Evolutionary conservation across 2,113 vertebrate genomes (phyloP).

Genomic region (Apodemus speciosus): DNA sequence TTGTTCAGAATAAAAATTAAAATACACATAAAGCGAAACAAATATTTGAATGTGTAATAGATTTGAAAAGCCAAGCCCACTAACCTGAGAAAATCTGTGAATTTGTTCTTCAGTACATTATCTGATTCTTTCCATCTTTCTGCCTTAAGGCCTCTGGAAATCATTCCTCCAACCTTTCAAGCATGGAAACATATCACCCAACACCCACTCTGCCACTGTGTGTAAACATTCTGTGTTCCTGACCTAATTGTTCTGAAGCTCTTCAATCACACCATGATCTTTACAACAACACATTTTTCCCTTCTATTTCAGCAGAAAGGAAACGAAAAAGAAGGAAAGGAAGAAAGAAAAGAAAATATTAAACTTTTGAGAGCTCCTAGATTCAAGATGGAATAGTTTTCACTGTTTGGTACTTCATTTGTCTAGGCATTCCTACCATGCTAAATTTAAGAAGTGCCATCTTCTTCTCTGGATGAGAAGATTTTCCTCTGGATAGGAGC

Average conservation of each 20-base stretch:
- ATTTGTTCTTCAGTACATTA: background rate
- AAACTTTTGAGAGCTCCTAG: background rate
- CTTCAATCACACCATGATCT: background rate
- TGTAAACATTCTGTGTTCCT: background rate
- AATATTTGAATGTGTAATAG: background rate
- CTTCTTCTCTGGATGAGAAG: background rate
- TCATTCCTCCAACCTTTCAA: background rate
- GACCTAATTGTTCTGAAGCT: background rate
- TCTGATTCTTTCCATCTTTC: background rate
- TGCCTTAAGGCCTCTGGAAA: background rate
- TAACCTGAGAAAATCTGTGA: background rate
- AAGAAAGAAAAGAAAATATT: background rate
- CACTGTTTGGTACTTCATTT: background rate
- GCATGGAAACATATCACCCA: background rate
- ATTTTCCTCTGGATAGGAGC: background rate
- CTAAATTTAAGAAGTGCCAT: background rate
- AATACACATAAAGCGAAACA: background rate
- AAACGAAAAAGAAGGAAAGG: background rate
- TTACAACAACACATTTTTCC: background rate
- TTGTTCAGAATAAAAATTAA: background rate
- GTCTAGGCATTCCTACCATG: background rate
- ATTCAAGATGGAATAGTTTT: background rate
- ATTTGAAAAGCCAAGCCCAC: background rate
- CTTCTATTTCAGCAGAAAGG: background rate
- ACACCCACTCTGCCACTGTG: background rate